These are phyloP conservation scores for Enteromius paludinosus DNA, from an alignment of 2,797 vertebrate species.

Conservation along the genomic window DNA sequence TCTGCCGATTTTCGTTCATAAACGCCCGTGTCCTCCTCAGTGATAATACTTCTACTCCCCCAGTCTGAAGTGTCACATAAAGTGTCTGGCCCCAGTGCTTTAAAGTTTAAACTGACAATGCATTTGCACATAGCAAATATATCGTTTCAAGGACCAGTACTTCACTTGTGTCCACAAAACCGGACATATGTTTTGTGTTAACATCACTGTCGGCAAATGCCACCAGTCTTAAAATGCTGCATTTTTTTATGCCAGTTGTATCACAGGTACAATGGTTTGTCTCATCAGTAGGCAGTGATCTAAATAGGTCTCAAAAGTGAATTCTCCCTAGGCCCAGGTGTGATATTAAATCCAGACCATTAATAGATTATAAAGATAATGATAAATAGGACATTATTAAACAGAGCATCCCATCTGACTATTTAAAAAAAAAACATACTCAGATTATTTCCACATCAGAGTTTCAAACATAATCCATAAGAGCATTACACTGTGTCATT, in stretches of 20 bases:
- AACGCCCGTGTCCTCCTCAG: conserved; percentile 59
- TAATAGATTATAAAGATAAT: not conserved
- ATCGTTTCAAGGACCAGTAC: not conserved
- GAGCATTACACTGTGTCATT: conserved; percentile 52
- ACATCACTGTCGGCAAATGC: not conserved
- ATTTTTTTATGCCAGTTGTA: not conserved
- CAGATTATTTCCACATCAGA: conserved; percentile 31
- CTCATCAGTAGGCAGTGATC: not conserved
- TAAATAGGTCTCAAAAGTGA: not conserved
- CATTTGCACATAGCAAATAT: conserved; percentile 2
- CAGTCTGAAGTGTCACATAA: conserved; percentile 29
- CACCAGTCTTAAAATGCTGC: not conserved
- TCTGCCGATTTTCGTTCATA: conserved; percentile 66
- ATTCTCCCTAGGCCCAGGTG: not conserved
- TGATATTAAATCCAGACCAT: not conserved
- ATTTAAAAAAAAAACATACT: conserved; percentile 1
- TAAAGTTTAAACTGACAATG: conserved; percentile 3
- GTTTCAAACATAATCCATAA: conserved; percentile 60
- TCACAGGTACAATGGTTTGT: not conserved
- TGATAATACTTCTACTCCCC: conserved; percentile 3
- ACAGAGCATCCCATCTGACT: not conserved
- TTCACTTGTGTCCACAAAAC: not conserved
- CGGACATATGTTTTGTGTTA: conserved; percentile 37
- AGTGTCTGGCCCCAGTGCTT: conserved; percentile 14
- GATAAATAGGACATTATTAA: not conserved